A percentile compares a stretch with the other conserved stretches of the same genome.
Evolutionary conservation across 2,113 vertebrate genomes (phyloP).

Genomic region (Microcebus murinus): DNA sequence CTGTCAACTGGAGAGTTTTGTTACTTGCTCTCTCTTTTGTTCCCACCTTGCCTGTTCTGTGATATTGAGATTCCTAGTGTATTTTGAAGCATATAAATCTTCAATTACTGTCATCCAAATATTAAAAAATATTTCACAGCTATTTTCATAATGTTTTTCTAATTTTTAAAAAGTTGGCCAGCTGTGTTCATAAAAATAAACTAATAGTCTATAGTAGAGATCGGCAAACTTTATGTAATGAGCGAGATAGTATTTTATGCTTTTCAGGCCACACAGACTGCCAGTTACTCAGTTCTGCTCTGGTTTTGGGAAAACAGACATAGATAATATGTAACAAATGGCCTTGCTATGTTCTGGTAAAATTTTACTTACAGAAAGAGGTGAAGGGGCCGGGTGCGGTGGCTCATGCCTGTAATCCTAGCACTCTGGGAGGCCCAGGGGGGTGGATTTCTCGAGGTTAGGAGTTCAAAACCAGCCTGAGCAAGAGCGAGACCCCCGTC

Average conservation of each 20-base stretch:
- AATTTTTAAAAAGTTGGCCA: slow-evolving; percentile 1
- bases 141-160: neutral
- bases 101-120: neutral
- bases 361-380: neutral
- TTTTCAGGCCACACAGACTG: neutral
- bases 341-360: neutral
- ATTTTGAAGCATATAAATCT: neutral
- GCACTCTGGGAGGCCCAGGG: too few relatives aligned
- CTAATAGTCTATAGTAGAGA: neutral
- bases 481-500: too few relatives aligned
- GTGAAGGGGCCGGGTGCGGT: neutral
- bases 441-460: too few relatives aligned
- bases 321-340: neutral
- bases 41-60: neutral
- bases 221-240: neutral
- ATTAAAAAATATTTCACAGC: slow-evolving; percentile 22
- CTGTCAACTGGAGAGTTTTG: neutral
- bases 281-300: neutral
- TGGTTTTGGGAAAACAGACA: neutral
- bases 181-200: slow-evolving; percentile 8
- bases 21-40: slow-evolving; percentile 11
- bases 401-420: too few relatives aligned
- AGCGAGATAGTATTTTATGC: neutral
- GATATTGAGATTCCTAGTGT: slow-evolving; percentile 26
- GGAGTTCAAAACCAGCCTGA: too few relatives aligned